A percentile compares a stretch with the other conserved stretches of the same genome.
Conservation (phyloP, 2,888 invertebrate species). For the Tenthredo scrophulariae region DNA sequence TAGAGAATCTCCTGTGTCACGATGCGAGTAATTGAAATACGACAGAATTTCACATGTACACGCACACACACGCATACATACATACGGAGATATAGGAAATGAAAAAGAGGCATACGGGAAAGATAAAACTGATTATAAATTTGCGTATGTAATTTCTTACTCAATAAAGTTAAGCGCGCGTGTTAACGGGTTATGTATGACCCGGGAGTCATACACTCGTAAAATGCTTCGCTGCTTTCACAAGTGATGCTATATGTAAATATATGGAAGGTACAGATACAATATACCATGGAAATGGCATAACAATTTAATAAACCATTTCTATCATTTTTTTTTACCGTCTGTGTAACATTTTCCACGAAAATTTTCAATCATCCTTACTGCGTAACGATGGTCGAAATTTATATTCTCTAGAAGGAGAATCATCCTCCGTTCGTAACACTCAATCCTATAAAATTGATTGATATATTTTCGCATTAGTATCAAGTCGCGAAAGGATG, state of each 20-base stretch:
- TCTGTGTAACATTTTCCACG: neutral
- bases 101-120: slow-evolving; percentile 12
- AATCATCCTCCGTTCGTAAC: too few relatives aligned
- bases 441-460: neutral
- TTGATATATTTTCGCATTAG: neutral
- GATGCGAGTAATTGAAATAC: neutral
- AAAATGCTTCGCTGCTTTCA: slow-evolving; percentile 39
- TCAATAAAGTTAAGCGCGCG: slow-evolving; percentile 42
- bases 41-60: neutral
- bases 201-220: slow-evolving; percentile 45
- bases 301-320: slow-evolving; percentile 15
- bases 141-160: slow-evolving; percentile 42
- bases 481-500: neutral
- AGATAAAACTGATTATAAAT: slow-evolving; percentile 36
- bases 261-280: neutral
- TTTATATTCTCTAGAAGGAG: too few relatives aligned
- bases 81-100: neutral
- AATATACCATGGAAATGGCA: neutral
- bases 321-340: too few relatives aligned
- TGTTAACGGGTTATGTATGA: slow-evolving; percentile 44
- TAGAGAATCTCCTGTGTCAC: neutral
- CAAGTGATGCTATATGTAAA: slow-evolving; percentile 33
- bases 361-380: neutral
- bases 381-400: neutral
- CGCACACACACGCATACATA: neutral